phyloP scores from a whole-genome alignment of 2,113 vertebrate genomes.

The Anhinga anhinga region DNA sequence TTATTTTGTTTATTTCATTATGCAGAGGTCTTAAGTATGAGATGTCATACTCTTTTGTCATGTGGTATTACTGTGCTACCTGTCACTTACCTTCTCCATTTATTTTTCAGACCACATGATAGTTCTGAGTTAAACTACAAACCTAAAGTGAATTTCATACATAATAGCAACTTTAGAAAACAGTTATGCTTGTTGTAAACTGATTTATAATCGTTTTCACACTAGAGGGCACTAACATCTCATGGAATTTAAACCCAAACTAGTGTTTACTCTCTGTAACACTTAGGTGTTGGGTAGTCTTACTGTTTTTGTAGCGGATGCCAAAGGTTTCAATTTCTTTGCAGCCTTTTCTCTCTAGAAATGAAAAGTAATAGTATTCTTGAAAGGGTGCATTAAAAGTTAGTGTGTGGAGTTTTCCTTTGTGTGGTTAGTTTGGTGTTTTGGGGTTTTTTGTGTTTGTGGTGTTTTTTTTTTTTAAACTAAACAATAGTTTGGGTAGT shows the following conservation, averaged over 20 bases:
- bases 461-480: background rate
- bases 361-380: background rate
- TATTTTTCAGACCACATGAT: background rate
- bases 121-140: background rate
- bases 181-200: background rate
- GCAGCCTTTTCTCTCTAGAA: background rate
- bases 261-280: background rate
- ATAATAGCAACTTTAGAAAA: background rate
- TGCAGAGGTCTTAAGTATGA: background rate
- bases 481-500: background rate
- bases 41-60: background rate
- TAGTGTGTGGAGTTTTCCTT: background rate
- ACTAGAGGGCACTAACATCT: conserved; percentile 71
- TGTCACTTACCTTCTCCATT: background rate
- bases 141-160: background rate
- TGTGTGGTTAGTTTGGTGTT: background rate
- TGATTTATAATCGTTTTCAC: conserved; percentile 17
- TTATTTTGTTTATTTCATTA: background rate
- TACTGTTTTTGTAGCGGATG: background rate
- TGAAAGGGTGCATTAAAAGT: background rate
- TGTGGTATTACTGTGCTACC: background rate
- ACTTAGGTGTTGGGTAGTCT: background rate
- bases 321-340: background rate
- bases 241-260: background rate
- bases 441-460: too few relatives aligned